A percentile compares a stretch with the other conserved stretches of the same genome.
Evolutionary conservation across 1,140 invertebrate species (phyloP).

Genomic region (Triops longicaudatus): DNA sequence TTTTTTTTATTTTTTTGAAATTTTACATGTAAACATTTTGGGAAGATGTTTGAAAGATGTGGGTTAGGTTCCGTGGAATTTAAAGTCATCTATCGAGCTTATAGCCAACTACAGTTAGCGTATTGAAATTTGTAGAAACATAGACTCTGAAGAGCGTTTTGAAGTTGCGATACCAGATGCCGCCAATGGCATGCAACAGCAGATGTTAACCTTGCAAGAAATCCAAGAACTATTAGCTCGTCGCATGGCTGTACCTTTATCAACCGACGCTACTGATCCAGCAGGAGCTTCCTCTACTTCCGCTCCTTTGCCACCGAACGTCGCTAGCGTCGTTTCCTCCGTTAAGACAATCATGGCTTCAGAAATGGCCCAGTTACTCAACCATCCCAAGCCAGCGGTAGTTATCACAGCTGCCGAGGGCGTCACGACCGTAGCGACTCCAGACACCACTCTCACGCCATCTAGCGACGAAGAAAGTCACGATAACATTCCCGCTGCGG

Average conservation of each 20-base stretch:
- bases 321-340: slow-evolving; percentile 23
- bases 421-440: neutral
- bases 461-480: neutral
- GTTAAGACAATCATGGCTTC: slow-evolving; percentile 25
- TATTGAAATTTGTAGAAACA: neutral
- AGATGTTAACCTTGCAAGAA: slow-evolving; percentile 25
- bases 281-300: neutral
- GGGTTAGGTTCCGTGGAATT: no score
- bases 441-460: neutral
- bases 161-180: slow-evolving; percentile 23
- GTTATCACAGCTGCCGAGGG: neutral
- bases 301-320: neutral
- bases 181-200: neutral
- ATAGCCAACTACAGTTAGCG: no score
- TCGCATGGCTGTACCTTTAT: neutral
- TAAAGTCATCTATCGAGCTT: no score
- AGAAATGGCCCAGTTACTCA: slow-evolving; percentile 20
- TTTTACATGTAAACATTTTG: no score
- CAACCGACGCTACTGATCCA: neutral
- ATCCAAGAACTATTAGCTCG: slow-evolving; percentile 24
- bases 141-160: neutral
- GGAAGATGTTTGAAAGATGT: no score
- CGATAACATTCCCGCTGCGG: neutral
- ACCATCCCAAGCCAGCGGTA: neutral
- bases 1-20: no score